phyloP scores from a whole-genome alignment of 2,888 invertebrate genomes.

The Malacosoma neustria region DNA sequence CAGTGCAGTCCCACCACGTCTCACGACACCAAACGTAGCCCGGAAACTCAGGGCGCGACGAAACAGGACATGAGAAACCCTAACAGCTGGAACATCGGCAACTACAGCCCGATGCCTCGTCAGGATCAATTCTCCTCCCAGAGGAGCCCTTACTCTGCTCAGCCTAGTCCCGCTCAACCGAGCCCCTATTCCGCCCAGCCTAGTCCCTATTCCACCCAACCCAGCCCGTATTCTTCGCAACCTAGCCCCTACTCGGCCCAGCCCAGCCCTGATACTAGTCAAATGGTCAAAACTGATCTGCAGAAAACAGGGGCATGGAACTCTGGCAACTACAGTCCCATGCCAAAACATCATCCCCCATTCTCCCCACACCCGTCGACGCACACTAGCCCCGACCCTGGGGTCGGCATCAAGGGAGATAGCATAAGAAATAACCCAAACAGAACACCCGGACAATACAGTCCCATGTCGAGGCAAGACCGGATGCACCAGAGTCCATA shows the following conservation, averaged over 20 bases:
- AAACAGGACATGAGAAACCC: conserved; percentile 61
- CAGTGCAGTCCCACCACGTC: conserved; percentile 68
- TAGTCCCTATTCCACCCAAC: conserved; percentile 60
- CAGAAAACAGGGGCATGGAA: conserved; percentile 62
- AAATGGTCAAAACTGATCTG: conserved; percentile 55
- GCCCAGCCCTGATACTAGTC: conserved; percentile 65
- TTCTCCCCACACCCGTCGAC: conserved; percentile 63
- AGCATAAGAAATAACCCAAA: conserved; percentile 38
- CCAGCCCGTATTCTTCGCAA: conserved; percentile 64
- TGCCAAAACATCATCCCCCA: conserved; percentile 63
- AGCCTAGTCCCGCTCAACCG: conserved; percentile 62
- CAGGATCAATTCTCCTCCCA: conserved; percentile 65
- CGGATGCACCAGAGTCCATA: conserved; percentile 56
- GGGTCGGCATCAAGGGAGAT: conserved; percentile 47
- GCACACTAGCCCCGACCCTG: conserved; percentile 60
- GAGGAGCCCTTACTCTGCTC: conserved; percentile 63
- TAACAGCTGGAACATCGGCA: conserved; percentile 58
- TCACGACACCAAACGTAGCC: conserved; percentile 60
- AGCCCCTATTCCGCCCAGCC: conserved; percentile 65
- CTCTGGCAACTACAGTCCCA: conserved; percentile 59
- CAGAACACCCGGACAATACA: conserved; percentile 59
- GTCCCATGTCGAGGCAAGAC: conserved; percentile 63
- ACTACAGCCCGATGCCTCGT: conserved; percentile 62
- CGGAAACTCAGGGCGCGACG: conserved; percentile 37
- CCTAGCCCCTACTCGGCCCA: conserved; percentile 65